Evolutionary conservation across 2,113 vertebrate species (phyloP).

Genomic region (Embiotoca jacksoni): DNA sequence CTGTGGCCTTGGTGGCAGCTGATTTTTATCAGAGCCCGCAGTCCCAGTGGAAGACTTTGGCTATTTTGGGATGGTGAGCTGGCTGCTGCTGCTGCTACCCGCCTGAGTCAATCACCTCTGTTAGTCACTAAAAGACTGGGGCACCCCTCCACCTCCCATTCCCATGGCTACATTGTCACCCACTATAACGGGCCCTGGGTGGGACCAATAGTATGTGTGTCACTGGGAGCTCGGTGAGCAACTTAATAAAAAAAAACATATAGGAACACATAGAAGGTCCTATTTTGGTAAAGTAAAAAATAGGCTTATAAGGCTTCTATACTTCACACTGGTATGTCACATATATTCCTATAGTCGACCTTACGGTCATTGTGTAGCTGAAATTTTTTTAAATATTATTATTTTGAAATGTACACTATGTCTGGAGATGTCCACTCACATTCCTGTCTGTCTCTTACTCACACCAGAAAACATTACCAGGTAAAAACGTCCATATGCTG

Average conservation of each 20-base stretch:
- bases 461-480: conserved; percentile 6
- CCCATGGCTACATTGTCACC: conserved; percentile 71
- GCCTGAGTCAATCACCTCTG: conserved; percentile 88
- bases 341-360: not conserved
- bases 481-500: conserved; percentile 38
- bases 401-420: not conserved
- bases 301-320: not conserved
- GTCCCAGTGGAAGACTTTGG: conserved; percentile 55
- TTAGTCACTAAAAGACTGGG: conserved; percentile 64
- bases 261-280: conserved; percentile 3
- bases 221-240: conserved; percentile 24
- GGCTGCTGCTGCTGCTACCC: conserved; percentile 76
- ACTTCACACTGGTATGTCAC: not conserved
- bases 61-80: conserved; percentile 91
- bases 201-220: conserved; percentile 57
- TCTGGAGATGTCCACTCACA: not conserved
- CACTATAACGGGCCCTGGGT: conserved; percentile 68
- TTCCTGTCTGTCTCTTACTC: conserved; percentile 25
- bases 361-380: not conserved
- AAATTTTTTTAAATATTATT: not conserved
- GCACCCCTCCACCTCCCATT: conserved; percentile 63
- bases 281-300: conserved; percentile 35
- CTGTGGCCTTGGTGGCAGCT: conserved; percentile 81
- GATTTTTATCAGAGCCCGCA: conserved; percentile 88
- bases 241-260: conserved; percentile 23